Evolutionary conservation across 2,113 vertebrate species (phyloP).

Genomic region (Hymenochirus boettgeri): DNA sequence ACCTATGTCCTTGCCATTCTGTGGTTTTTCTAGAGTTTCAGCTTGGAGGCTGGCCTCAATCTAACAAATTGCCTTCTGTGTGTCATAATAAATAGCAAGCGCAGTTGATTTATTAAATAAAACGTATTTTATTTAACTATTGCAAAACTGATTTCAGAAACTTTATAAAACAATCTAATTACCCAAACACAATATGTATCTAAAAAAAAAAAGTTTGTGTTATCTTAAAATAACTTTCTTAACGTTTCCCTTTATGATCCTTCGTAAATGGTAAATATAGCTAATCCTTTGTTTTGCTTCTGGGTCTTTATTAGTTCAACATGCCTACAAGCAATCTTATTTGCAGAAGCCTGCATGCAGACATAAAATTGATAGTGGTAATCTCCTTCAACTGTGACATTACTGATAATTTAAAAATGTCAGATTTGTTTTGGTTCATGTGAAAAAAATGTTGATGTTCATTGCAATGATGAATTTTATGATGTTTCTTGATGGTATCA

Average conservation of each 20-base stretch:
- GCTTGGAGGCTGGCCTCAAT: conserved; percentile 49
- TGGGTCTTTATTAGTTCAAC: not conserved
- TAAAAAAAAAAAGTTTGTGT: too few species aligned
- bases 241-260: too few species aligned
- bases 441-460: conserved; percentile 1
- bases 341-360: not conserved
- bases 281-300: not conserved
- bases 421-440: not conserved
- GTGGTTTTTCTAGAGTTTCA: conserved; percentile 49
- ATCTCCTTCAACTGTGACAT: conserved; percentile 1
- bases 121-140: too few species aligned
- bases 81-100: conserved; percentile 53
- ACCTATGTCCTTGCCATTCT: conserved; percentile 53
- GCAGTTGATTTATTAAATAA: conserved; percentile 50
- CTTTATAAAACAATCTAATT: too few species aligned
- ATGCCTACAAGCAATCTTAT: not conserved
- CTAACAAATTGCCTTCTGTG: conserved; percentile 41
- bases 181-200: too few species aligned
- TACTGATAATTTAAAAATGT: not conserved
- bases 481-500: not conserved
- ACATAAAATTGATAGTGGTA: conserved; percentile 6
- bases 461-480: conserved; percentile 5
- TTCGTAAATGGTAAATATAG: too few species aligned
- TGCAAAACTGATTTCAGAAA: too few species aligned
- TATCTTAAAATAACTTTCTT: too few species aligned